Base-by-base conservation (phyloP, 1,140 invertebrate genomes). In the Caerostris darwini region DNA sequence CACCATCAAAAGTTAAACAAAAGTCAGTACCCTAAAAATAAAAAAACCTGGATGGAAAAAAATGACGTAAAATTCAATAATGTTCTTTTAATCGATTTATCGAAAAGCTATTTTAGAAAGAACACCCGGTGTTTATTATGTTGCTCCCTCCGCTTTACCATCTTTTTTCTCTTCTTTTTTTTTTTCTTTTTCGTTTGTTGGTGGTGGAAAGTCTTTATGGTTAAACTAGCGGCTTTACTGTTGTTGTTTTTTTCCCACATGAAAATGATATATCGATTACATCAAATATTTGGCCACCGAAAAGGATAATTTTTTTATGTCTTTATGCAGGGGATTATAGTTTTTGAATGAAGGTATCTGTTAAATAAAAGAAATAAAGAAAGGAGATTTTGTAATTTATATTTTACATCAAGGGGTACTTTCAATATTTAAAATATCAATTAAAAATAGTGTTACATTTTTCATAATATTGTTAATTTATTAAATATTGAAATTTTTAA, bases 11-110 rank as follows among this genome's bases (percentile, higher is more conserved):
- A 77, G 69, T 50, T 14, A 7, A 10, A 50, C 34, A 77, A 50
- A 77, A 50, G 34, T 50, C 69, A 77, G 7, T 50, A 19, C 7
- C 10, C 19, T 77, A 12, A 85, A 85, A 85, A 85, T 12, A 58
- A 85, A 85, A n/a, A 85, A 85, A 3, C 17, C 64, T 14, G 64
- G 56, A 19, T 5, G 17, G 14, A n/a, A 85, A 85, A 90, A 90
- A 71, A 56, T 90, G 88, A 90, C 88, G 88, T 56, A 77, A 71
- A 90, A 77, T 90, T 90, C 88, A 57, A 90, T 90, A 90, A 90
- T 90, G 88, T 90, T 90, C 88, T 90, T 90, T 90, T 90, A 90
- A 90, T 90, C 88, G 88, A 90, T 90, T 90, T 90, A 90, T 77
- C 88, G 88, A 71, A 77, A 67, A 57, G 88, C 88, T 58, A 90